Base-by-base conservation (phyloP, 2,888 invertebrate genomes). In the Ichneumoninae sp. region DNA sequence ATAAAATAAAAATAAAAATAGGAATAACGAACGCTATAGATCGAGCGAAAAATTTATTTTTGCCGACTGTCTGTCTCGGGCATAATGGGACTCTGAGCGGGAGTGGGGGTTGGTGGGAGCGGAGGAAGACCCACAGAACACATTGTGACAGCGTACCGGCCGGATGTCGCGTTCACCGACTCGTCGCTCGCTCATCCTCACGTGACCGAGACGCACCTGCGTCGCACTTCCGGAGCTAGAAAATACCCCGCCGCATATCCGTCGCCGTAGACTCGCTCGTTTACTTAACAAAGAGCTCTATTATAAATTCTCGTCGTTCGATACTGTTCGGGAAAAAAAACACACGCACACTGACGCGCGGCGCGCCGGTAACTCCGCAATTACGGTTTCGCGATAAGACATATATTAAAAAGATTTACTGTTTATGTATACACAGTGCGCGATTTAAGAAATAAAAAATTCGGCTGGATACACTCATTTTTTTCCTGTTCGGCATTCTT, bases 191-290 rank as follows among this genome's bases (percentile, higher is more conserved):
- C 74, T 80, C 83, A 52, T 83, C 80, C 71, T 83, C 77, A 81
- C 81, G 81, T 81, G 84, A 84, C 68, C 77, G 80, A 76, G 80
- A 84, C 81, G 84, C 84, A 84, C 84, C 84, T 84, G 84, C 77
- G 70, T 74, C 84, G 77, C 77, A 84, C 74, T 81, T 84, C 81
- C 81, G 81, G 50, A 72, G 54, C 47, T 10, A 8, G 19, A 44
- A 40, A 44, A 40, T 16, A n/a, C 40, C 8, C 44, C 26, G 10
- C 10, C 57, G 19, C 68, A 10, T 60, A 33, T 70, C 40, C 75
- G 16, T 52, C 52, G 44, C 22, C 19, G n/a, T 52, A 68, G 33
- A 22, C 62, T 33, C 52, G 60, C 60, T 68, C 60, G 69, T 79
- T 65, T 69, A 70, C 62, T 68, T 52, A 72, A 80, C 70, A 57